Evolutionary conservation across 1,140 invertebrate genomes (phyloP).

Genomic region (Heliconius himera): DNA sequence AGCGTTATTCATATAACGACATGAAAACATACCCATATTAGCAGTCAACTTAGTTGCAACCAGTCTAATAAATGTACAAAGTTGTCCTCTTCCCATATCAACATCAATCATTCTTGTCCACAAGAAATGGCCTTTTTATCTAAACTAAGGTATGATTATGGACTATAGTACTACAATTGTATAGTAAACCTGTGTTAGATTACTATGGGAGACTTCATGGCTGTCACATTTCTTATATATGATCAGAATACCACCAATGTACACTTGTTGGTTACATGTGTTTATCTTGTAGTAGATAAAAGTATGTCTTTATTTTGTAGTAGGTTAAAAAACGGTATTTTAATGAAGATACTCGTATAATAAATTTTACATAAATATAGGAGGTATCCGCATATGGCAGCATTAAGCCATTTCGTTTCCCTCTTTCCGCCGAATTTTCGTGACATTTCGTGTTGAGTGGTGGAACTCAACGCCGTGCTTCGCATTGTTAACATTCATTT

Average conservation of each 20-base stretch:
- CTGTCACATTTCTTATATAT: slow-evolving; percentile 8
- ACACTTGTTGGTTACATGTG: neutral
- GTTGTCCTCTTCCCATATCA: neutral
- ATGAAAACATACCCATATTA: neutral
- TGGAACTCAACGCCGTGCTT: no score
- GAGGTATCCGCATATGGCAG: no score
- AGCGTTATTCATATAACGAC: neutral
- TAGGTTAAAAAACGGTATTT: neutral
- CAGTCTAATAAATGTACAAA: neutral
- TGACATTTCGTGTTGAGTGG: no score
- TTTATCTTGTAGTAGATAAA: neutral
- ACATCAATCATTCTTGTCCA: slow-evolving; percentile 8
- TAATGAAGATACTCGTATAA: no score
- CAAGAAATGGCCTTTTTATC: slow-evolving; percentile 9
- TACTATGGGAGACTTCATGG: slow-evolving; percentile 8
- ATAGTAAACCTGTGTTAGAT: neutral
- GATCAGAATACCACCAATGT: neutral
- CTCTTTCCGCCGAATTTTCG: no score
- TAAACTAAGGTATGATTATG: slow-evolving; percentile 2
- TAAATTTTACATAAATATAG: neutral
- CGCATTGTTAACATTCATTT: no score
- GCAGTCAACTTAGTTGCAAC: neutral
- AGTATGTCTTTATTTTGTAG: neutral
- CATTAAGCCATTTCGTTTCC: no score
- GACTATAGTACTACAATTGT: neutral